Evolutionary conservation across 1,140 invertebrate genomes (phyloP).

Genomic region (Phocides pigmalion): DNA sequence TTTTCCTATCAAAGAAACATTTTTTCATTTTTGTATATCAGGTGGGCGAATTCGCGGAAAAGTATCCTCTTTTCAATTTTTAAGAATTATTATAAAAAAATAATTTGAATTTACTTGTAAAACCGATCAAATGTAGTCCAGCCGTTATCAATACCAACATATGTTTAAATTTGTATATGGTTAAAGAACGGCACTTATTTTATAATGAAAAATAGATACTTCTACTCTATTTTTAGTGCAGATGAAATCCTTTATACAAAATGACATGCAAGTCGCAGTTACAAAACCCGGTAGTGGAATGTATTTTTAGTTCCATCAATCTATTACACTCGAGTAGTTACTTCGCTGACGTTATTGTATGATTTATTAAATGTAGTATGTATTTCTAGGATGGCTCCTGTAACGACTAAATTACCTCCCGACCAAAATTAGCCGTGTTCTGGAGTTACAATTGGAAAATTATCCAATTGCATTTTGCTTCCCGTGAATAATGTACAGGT

Average conservation of each 20-base stretch:
- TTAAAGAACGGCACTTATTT: too few relatives aligned
- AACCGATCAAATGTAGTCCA: too few relatives aligned
- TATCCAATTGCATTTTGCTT: slow-evolving; percentile 78
- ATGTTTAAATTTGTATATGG: too few relatives aligned
- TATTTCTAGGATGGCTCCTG: slow-evolving; percentile 45
- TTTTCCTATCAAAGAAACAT: too few relatives aligned
- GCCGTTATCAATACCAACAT: too few relatives aligned
- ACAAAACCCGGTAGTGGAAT: slow-evolving; percentile 17
- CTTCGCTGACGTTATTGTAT: slow-evolving; percentile 28
- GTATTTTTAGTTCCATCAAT: slow-evolving; percentile 24
- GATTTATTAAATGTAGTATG: slow-evolving; percentile 35
- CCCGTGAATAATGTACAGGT: slow-evolving; percentile 60
- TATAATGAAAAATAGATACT: too few relatives aligned
- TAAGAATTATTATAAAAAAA: too few relatives aligned
- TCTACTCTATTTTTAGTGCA: background rate
- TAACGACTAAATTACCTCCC: slow-evolving; percentile 60
- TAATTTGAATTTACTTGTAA: too few relatives aligned
- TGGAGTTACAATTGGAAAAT: slow-evolving; percentile 75
- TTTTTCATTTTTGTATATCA: too few relatives aligned
- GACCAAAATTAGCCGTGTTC: slow-evolving; percentile 70
- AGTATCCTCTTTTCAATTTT: too few relatives aligned
- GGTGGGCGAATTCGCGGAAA: too few relatives aligned
- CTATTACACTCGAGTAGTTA: slow-evolving; percentile 35
- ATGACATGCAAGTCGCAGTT: background rate
- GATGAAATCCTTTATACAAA: background rate